Conservation (phyloP, 2,888 invertebrate species). For the Dolichopus griseipennis region DNA sequence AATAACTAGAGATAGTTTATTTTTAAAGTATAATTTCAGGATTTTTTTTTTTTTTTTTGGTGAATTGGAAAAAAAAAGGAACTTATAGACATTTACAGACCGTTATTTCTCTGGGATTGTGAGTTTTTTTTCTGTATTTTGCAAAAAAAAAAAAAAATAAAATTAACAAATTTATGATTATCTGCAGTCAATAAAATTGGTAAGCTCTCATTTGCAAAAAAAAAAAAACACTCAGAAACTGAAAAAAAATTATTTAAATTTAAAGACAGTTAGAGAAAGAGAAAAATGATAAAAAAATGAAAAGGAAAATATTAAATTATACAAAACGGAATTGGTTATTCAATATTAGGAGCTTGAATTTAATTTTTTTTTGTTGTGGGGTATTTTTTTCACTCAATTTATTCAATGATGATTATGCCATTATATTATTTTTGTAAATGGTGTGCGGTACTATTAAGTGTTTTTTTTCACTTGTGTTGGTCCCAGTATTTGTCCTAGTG, state of each 20-base stretch:
- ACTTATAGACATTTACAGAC: background rate
- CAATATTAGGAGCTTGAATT: background rate
- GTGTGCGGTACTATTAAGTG: too few relatives aligned
- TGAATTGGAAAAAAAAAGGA: background rate
- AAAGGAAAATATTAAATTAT: too few relatives aligned
- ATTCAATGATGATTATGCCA: too few relatives aligned
- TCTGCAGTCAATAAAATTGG: constrained; percentile 9
- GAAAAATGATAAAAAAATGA: background rate
- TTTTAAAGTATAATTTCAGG: too few relatives aligned
- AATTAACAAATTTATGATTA: background rate
- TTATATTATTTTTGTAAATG: too few relatives aligned
- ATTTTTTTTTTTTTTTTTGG: background rate
- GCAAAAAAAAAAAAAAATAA: background rate
- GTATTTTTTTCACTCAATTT: background rate
- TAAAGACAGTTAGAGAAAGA: background rate
- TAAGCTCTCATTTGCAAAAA: background rate
- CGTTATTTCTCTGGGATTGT: background rate
- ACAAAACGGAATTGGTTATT: too few relatives aligned
- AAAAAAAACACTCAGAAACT: too few relatives aligned
- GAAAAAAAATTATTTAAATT: background rate
- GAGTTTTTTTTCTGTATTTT: background rate
- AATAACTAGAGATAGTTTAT: too few relatives aligned
- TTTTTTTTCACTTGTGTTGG: too few relatives aligned
- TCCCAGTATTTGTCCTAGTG: too few relatives aligned
- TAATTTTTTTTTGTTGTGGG: background rate